Evolutionary conservation across 2,797 vertebrate genomes (phyloP).

Genomic region (Sciaenops ocellatus): DNA sequence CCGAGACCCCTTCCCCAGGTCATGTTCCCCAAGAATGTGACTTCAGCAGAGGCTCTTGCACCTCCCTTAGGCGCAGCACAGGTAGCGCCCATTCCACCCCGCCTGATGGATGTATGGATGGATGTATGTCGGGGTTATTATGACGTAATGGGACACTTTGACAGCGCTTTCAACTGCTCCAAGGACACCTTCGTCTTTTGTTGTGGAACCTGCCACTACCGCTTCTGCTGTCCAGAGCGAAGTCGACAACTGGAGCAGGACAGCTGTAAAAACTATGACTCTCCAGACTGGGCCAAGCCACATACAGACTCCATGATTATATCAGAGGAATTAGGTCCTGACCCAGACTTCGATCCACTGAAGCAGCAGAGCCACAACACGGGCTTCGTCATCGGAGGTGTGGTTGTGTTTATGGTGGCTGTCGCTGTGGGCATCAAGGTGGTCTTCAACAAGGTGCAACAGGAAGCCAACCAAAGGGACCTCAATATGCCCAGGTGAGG

Average conservation of each 20-base stretch:
- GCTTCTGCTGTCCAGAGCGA: constrained; percentile 94
- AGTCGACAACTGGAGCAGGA: constrained; percentile 90
- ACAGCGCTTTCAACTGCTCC: constrained; percentile 93
- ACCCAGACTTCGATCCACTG: constrained; percentile 85
- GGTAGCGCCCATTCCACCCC: constrained; percentile 73
- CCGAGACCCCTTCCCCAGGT: constrained; percentile 86
- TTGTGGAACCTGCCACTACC: constrained; percentile 94
- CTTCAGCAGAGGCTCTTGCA: constrained; percentile 78
- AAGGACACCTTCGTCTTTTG: constrained; percentile 92
- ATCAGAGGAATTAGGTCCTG: constrained; percentile 69
- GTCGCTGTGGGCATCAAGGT: constrained; percentile 93
- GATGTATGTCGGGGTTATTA: constrained; percentile 93
- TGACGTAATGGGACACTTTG: constrained; percentile 95
- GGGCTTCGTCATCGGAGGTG: constrained; percentile 93
- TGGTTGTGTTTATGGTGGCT: constrained; percentile 92
- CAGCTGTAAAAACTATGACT: constrained; percentile 90
- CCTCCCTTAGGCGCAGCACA: constrained; percentile 81
- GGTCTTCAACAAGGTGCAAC: constrained; percentile 94
- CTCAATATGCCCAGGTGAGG: constrained; percentile 93
- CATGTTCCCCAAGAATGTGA: constrained; percentile 87
- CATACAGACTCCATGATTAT: constrained; percentile 82
- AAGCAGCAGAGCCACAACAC: constrained; percentile 91
- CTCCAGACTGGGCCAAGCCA: constrained; percentile 92
- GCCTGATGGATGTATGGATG: constrained; percentile 80
- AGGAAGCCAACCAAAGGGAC: constrained; percentile 90